A percentile compares a stretch with the other conserved stretches of the same genome.
These are phyloP conservation scores for Rhyacophila evoluta DNA, from an alignment of 2,888 invertebrate species.

Conservation along the genomic window DNA sequence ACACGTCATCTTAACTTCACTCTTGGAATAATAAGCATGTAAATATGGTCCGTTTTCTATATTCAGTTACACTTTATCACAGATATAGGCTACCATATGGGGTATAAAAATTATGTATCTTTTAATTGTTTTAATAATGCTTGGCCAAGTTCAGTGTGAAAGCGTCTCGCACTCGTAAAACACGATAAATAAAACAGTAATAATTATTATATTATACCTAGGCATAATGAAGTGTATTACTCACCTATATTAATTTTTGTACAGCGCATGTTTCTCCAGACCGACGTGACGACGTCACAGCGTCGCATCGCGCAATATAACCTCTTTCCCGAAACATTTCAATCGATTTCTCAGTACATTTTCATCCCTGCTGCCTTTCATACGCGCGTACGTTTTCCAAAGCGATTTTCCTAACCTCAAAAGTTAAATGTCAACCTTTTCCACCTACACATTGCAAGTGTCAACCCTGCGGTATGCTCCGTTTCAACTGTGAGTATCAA, in stretches of 20 bases:
- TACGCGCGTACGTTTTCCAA: neutral
- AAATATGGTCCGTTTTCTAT: too few relatives aligned
- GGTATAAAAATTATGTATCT: too few relatives aligned
- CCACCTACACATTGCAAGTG: neutral
- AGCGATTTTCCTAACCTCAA: conserved; percentile 1
- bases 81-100: too few relatives aligned
- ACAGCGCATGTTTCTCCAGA: neutral
- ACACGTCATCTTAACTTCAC: too few relatives aligned
- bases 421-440: neutral
- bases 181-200: too few relatives aligned
- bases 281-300: neutral
- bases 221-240: too few relatives aligned
- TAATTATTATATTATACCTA: too few relatives aligned
- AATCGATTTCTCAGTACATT: conserved; percentile 16
- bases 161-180: too few relatives aligned
- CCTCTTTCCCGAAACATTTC: neutral
- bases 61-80: too few relatives aligned
- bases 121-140: too few relatives aligned
- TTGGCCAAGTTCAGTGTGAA: too few relatives aligned
- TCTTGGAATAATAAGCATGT: too few relatives aligned
- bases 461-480: neutral
- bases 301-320: neutral
- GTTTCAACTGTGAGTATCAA: neutral
- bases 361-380: neutral
- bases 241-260: neutral